Base-by-base conservation (phyloP, 1,140 invertebrate genomes). In the Hetaerina americana region DNA sequence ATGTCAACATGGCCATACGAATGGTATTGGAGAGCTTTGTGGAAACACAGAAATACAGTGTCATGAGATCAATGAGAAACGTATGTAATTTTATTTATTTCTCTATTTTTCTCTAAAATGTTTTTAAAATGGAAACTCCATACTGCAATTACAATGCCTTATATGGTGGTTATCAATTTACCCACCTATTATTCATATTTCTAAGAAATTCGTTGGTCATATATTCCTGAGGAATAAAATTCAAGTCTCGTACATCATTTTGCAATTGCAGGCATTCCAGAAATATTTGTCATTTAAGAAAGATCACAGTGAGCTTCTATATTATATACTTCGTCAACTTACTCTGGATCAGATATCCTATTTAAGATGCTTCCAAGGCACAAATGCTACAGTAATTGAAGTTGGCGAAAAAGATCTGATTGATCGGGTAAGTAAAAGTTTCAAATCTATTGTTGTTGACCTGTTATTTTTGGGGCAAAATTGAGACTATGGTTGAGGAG, bases 11-110 rank as follows among this genome's bases (percentile, higher is more conserved):
- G 87, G 95, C 97, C 15, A 97, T 99, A 68, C 85, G 94, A 74
- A 95, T 98, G 83, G 94, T 96, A 89, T 84, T 99, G 26, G 96
- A 99, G 80, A 97, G 94, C 77, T 99, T 99, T 81, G 93, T 99
- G 29, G 94, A 95, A 76, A 98, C 97, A 8, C 98, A 99, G 81
- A 99, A 99, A 80, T 98, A 94, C 83, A 95, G 93, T 75, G 93
- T 99, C 15, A 98, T 97, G 93, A 91, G 94, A 78, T 87, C 89
- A 28, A 99, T 99, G 96, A 87, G 88, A 83, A 91, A 92, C 84
- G 93, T 95, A 82, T 79, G 77, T 78, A 22, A 29, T 66, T 40
- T 71, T 27, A 25, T 70, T 71, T 69, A 66, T 66, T n/a, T 25
- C 71, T 69, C 18, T 3, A 66, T 71, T 73, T 69, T 71, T 74